Evolutionary conservation across 2,113 vertebrate species (phyloP), one percentile per base, ranked within the genome.

Genomic region (Pantherophis guttatus): DNA sequence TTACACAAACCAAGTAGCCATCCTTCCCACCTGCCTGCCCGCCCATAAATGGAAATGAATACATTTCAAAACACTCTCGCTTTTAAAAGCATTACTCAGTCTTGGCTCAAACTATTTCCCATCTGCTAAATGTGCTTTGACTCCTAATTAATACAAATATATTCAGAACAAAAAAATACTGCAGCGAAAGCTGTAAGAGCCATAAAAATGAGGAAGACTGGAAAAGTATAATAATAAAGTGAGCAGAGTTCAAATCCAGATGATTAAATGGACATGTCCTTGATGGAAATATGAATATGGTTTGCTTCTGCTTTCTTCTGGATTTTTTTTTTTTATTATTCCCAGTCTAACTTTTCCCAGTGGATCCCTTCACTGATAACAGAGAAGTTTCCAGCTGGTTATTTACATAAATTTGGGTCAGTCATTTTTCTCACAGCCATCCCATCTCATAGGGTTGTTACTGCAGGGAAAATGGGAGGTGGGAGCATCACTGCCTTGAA

Each of bases 71-170:
- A 89, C 26, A 89, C 86, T 94, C 95, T 93, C 57, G 4, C 90
- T 93, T 96, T 96, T 88, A 96, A 87, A 94, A 86, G 94, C 94
- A 19, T 96, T 94, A 97, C 93, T 97, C 92, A 94, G 39, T 91
- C 21, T 48, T 91, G 95, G 94, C 94, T 90, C 96, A 95, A 93
- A 39, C 70, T 94, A 90, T 89, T 88, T 94, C 75, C 94, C 90
- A 94, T 8, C 48, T 95, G 94, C 94, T 94, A 94, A 94, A 92
- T n/a, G 87, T 1, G 85, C 86, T 94, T 94, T 92, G 93, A 90
- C 90, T 93, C 89, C 29, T 89, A 95, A 65, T 94, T 94, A 93
- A 48, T 88, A 92, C 21, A 52, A 88, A 94, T 94, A 94, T 95
- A 87, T 81, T 92, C 93, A 85, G 87, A 93, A 58, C 33, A 29